These are phyloP conservation scores for Zelleria hepariella DNA, from an alignment of 2,888 invertebrate species.

Conservation along the genomic window DNA sequence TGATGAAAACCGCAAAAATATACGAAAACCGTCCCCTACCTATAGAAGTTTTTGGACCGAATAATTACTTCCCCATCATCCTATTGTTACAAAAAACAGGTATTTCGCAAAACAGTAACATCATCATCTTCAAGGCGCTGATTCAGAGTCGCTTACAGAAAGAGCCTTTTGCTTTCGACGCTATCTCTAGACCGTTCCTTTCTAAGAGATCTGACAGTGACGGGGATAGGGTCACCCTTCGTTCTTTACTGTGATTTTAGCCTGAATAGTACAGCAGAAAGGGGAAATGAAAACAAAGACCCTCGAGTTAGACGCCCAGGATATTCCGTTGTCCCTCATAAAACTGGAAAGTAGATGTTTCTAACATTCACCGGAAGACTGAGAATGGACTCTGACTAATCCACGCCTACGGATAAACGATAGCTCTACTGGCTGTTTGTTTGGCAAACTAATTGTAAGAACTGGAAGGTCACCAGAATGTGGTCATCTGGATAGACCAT, in stretches of 20 bases:
- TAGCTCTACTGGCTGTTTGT: not conserved
- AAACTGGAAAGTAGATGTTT: constrained; percentile 52
- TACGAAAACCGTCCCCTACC: not conserved
- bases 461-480: not conserved
- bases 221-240: no score
- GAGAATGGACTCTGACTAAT: constrained; percentile 61
- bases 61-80: not conserved
- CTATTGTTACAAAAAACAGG: not conserved
- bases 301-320: not conserved
- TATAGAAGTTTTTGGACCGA: not conserved
- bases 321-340: constrained; percentile 29
- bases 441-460: constrained; percentile 6
- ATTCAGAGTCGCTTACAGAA: not conserved
- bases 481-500: not conserved
- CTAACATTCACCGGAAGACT: constrained; percentile 54
- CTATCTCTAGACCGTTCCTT: not conserved
- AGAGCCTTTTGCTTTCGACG: not conserved
- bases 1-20: not conserved
- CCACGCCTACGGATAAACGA: constrained; percentile 6
- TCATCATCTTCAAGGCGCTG: not conserved
- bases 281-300: not conserved
- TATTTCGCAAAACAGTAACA: not conserved
- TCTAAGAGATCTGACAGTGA: not conserved
- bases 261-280: not conserved
- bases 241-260: not conserved